Evolutionary conservation across 2,113 vertebrate genomes (phyloP), one percentile per base, ranked within the genome.

Genomic region (Perca fluviatilis): DNA sequence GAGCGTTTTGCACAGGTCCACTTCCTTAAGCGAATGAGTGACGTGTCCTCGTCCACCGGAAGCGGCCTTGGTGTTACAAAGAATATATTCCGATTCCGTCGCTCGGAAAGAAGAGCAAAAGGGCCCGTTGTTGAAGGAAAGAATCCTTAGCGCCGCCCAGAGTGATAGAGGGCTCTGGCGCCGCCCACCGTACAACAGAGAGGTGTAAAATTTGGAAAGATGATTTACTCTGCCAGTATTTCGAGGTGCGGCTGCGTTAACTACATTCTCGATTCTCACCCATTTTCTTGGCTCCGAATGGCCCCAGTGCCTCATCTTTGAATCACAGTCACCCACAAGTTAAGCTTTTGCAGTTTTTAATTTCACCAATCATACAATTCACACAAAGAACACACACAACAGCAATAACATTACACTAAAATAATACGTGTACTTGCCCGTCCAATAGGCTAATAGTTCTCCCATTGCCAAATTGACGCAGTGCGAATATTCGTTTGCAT

Each of bases 41-140:
- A 94, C 94, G 93, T 95, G 93, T 95, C 93, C 89, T 66, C 66
- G 50, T 0, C 3, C 80, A 79, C 71, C 87, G 92, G 90, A 93
- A 84, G 73, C 14, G 6, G 30, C 21, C 1, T n/a, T 0, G 21
- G 90, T 74, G 92, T 80, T 66, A 67, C 92, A 73, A 3, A 14
- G 7, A 88, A 90, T 80, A 27, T 3, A 3, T 71, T 91, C 92
- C 90, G 79, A 9, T 43, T 43, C 40, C 9, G 21, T 67, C 57
- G n/a, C 21, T 19, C 43, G 46, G 23, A 53, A 30, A 8, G 6
- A 33, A 3, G 4, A 46, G 16, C 2, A 23, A 68, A 68, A 62
- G 11, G 0, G 64, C 0, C 27, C 0, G 51, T 11, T 8, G 21
- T 4, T 49, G 15, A 3, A 18, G 11, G 11, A 30, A 15, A 12